Evolutionary conservation across 2,888 invertebrate genomes (phyloP), one percentile per base, ranked within the genome.

Genomic region (Caenorhabditis imperialis): DNA sequence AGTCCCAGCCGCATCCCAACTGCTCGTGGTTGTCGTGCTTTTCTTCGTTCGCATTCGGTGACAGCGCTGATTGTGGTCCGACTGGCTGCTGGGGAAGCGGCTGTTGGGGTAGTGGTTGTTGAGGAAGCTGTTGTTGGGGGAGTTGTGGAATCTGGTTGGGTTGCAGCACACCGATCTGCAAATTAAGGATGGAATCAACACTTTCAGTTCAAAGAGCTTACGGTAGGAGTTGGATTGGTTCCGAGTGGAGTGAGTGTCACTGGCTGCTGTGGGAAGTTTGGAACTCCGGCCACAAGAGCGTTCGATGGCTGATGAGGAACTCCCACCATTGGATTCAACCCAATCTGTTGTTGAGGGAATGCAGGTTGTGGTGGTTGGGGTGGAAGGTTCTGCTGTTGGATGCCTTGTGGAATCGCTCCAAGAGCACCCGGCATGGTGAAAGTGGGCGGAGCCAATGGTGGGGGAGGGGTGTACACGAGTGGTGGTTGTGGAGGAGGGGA

Each of bases 1-100:
- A 75, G 69, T 86, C 86, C 74, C 81, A 86, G 25, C 83, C 83
- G 50, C 86, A 86, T 42, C 86, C 86, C 8, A 86, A 62, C 58
- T 84, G 85, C 40, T 86, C 85, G 45, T 81, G 77, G 8, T 75
- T 71, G 12, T 74, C 45, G 44, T 70, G 51, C 35, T 67, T 67
- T n/a, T 67, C 69, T 42, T 67, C 73, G 18, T 60, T 53, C 18
- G 25, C 37, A 42, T 45, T 48, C 14, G 45, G 69, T 10, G 60
- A 38, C 16, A 69, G n/a, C 6, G 60, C 69, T 1, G 69, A 60
- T 48, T 60, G 69, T 5, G 40, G 30, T 14, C 27, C 25, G 27
- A 47, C 16, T 27, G n/a, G 37, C 18, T 51, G 55, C 14, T 1
- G 27, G n/a, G n/a, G n/a, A n/a, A n/a, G n/a, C n/a, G n/a, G n/a